A percentile compares a stretch with the other conserved stretches of the same genome.
These are phyloP conservation scores for Anhinga rufa DNA, from an alignment of 2,113 vertebrate species.

Conservation along the genomic window DNA sequence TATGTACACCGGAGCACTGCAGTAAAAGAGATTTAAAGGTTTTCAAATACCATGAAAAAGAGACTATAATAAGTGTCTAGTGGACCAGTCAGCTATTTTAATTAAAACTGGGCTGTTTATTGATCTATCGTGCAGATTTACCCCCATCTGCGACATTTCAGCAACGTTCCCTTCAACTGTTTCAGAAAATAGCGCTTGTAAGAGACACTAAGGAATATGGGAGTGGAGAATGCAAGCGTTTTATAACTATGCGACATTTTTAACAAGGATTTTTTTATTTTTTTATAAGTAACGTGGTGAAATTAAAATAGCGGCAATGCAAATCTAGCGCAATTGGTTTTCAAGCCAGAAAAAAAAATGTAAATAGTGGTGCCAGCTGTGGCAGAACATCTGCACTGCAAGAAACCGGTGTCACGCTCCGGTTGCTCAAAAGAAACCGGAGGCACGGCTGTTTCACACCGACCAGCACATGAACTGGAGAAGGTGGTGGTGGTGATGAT, in stretches of 20 bases:
- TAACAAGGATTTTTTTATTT: neutral
- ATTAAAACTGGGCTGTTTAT: conserved; percentile 31
- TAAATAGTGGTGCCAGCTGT: neutral
- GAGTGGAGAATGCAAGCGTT: neutral
- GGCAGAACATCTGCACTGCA: neutral
- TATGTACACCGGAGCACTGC: neutral
- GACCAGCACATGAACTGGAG: fast-evolving
- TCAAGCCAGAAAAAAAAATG: neutral
- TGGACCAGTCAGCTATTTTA: conserved; percentile 1
- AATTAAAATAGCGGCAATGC: neutral
- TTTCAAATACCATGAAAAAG: neutral
- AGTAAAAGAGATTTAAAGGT: conserved; percentile 16
- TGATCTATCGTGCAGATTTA: neutral
- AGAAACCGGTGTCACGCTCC: fast-evolving
- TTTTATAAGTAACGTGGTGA: neutral
- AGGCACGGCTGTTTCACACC: fast-evolving
- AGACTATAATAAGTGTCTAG: neutral
- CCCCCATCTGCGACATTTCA: neutral
- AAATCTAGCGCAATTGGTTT: neutral
- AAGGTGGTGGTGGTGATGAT: neutral
- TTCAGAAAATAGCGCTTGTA: neutral
- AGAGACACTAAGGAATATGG: neutral
- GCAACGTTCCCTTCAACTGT: neutral
- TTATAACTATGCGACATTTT: neutral
- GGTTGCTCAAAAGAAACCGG: neutral